Conservation (phyloP, 2,113 vertebrate species). For the Perca flavescens region DNA sequence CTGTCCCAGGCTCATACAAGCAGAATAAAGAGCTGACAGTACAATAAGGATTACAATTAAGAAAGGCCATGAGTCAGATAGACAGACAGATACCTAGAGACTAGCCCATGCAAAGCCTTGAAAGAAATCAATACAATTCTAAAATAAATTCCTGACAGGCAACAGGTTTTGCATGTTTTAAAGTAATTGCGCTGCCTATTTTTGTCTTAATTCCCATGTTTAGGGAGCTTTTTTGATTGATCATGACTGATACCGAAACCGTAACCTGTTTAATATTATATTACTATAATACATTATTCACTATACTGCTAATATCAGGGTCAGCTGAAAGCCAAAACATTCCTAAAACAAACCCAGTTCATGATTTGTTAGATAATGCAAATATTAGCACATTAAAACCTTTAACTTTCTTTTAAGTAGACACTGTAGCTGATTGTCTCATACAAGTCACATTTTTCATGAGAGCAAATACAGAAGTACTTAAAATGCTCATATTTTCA, state of each 20-base stretch:
- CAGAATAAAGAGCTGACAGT: constrained; percentile 2
- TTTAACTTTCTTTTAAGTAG: background rate
- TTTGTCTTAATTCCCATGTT: background rate
- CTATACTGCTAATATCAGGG: constrained; percentile 4
- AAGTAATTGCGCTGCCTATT: background rate
- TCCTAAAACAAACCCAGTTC: background rate
- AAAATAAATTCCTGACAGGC: constrained; percentile 11
- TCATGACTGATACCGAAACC: background rate
- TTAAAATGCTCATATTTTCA: background rate
- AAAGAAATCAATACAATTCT: constrained; percentile 30
- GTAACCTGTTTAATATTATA: background rate
- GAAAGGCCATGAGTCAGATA: background rate
- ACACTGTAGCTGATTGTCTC: background rate
- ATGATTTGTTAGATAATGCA: background rate
- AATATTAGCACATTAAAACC: constrained; percentile 1
- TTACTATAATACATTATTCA: constrained; percentile 19
- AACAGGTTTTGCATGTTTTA: background rate
- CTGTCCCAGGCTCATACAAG: constrained; percentile 39
- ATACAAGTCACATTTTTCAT: background rate
- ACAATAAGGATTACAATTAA: constrained; percentile 34
- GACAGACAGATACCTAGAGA: no score
- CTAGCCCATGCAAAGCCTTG: background rate
- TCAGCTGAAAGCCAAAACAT: constrained; percentile 23
- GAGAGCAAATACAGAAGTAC: background rate
- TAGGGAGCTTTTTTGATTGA: background rate